Evolutionary conservation across 2,888 invertebrate species (phyloP), one percentile per base, ranked within the genome.

Genomic region (Lagria hirta): DNA sequence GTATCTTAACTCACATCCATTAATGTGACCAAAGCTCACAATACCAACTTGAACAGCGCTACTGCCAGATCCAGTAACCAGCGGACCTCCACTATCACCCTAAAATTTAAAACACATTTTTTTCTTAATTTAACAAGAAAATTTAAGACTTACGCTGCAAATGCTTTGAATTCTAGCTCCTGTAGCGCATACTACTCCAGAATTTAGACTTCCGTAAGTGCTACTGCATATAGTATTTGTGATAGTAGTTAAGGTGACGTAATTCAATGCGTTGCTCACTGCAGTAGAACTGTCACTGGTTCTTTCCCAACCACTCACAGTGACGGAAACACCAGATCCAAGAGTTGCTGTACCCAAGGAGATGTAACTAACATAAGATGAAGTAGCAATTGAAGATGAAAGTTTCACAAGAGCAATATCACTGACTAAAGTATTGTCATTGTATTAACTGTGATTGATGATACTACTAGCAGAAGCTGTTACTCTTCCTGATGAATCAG

Each of bases 51-150:
- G 38, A 6, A 38, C 30, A 10, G 38, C 38, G 20, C 8, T 38
- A 13, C 7, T 16, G 12, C 38, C 38, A 11, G 38, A 38, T 12
- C 38, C 38, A 23, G 38, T 38, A 6, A 38, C 23, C 29, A 38
- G 16, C 13, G 38, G 38, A 11, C 38, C 38, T 10, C 38, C 38
- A 17, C 38, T 38, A 8, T 38, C 38, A 17, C 38, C 38, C 37
- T 37, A n/a, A 1, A 13, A 28, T 4, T 11, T 3, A 11, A 22
- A 36, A 18, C 12, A 26, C n/a, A n/a, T n/a, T n/a, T n/a, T n/a
- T n/a, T n/a, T n/a, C n/a, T n/a, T 10, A 8, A 16, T 18, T 12
- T 7, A 14, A 8, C 8, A 5, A 37, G 3, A 22, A 21, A 22
- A 13, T 24, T 4, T n/a, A 18, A 8, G 3, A 21, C 37, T 27